Base-by-base conservation (phyloP, 92 coral and sea anemone genomes). In the Siderastrea siderea region DNA sequence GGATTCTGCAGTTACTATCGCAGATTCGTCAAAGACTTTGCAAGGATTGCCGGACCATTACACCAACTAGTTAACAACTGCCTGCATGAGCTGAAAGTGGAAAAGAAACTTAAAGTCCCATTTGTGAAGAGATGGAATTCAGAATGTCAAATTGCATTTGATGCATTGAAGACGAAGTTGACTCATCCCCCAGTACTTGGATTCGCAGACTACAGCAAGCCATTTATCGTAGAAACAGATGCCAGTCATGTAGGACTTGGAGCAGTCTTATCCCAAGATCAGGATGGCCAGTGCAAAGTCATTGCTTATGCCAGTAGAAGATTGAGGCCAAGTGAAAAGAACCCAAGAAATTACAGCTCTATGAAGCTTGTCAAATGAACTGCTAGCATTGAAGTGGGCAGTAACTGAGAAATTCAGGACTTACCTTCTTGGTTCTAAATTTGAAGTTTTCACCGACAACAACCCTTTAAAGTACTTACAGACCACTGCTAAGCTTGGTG, bases 281-380 rank as follows among this genome's bases (percentile, higher is more conserved):
- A 88, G 45, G 90, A 88, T 26, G 93, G 90, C 12, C 53, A 79
- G 57, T 19, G 81, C 63, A 82, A 78, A 11, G 92, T 92, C 47
- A 92, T 94, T 62, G 88, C 95, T 55, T 89, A 92, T 48, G 93
- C 93, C 72, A 93, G 95, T 53, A 71, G 94, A 58, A 78, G 91
- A n/a, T 75, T 94, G 73, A 59, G 93, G 70, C 84, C 90, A 44
- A 15, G 83, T 6, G 93, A 91, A 71, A 80, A 79, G 78, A 92
- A 92, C 67, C 75, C 71, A 75, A 49, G 78, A 48, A 94, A 91
- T 74, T 91, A 89, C 82, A 94, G 97, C 78, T 91, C 94, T 5
- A 91, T 90, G 87, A 88, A 85, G 81, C 38, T 26, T 26, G n/a
- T n/a, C n/a, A n/a, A n/a, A n/a, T n/a, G 38, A 26, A 26, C 38